Evolutionary conservation across 2,888 invertebrate genomes (phyloP).

Genomic region (Caenorhabditis wallacei): DNA sequence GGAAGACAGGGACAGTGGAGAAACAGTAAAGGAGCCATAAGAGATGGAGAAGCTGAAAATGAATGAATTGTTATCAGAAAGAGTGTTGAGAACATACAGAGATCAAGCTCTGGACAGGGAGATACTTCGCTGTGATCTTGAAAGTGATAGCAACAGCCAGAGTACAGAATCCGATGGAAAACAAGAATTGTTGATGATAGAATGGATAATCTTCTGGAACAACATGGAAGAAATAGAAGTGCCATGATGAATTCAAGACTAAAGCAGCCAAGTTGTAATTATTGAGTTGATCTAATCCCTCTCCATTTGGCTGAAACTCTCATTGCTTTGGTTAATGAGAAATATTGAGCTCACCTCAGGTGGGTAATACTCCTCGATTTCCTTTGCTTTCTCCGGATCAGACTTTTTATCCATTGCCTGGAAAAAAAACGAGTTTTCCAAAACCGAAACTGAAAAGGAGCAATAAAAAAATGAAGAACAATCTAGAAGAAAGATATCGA

Average conservation of each 20-base stretch:
- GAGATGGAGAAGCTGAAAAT: conserved; percentile 9
- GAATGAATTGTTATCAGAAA: background rate
- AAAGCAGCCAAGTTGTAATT: background rate
- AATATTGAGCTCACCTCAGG: too few relatives aligned
- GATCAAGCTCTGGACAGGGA: background rate
- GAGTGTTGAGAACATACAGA: background rate
- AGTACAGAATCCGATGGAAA: background rate
- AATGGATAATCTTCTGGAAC: conserved; percentile 10
- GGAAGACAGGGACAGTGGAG: conserved; percentile 17
- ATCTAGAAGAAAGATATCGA: background rate
- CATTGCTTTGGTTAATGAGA: too few relatives aligned
- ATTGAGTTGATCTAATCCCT: background rate
- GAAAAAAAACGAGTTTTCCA: background rate
- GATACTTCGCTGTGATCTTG: background rate
- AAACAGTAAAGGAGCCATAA: conserved; percentile 18
- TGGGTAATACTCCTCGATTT: background rate
- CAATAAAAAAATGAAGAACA: background rate
- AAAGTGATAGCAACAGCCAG: background rate
- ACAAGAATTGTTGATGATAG: background rate
- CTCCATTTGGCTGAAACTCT: background rate
- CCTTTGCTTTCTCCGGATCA: background rate
- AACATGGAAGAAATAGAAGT: background rate
- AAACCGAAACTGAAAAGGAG: background rate
- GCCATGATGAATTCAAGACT: background rate
- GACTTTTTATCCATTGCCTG: background rate